Percentiles rank a stretch among this genome's conserved stretches.
Evolutionary conservation across 2,113 vertebrate species (phyloP).

Genomic region (Nansenia antarctica): DNA sequence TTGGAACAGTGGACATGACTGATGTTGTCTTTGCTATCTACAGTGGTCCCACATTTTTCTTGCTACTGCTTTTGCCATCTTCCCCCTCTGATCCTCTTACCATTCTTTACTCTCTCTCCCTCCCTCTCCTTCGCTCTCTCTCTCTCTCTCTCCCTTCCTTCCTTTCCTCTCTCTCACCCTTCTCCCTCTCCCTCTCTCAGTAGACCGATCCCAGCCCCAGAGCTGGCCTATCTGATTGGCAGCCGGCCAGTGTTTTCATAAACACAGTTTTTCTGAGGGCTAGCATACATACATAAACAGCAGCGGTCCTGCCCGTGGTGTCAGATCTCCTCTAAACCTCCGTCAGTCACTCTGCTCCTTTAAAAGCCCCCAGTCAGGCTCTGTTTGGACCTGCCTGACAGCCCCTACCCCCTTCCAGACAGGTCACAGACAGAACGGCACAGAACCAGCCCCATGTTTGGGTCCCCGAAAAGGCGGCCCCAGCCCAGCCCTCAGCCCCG

Average conservation of each 20-base stretch:
- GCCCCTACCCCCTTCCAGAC: slow-evolving; percentile 48
- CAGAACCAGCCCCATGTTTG: slow-evolving; percentile 47
- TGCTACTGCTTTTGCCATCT: slow-evolving; percentile 17
- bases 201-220: slow-evolving; percentile 37
- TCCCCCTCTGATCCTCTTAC: slow-evolving; percentile 21
- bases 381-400: slow-evolving; percentile 65
- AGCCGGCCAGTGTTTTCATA: slow-evolving; percentile 71
- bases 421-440: slow-evolving; percentile 45
- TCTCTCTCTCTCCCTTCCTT: slow-evolving; percentile 12
- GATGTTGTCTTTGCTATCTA: background rate
- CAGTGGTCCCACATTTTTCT: background rate
- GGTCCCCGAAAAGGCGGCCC: slow-evolving; percentile 20
- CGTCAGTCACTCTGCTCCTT: slow-evolving; percentile 67
- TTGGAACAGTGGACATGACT: background rate
- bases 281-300: slow-evolving; percentile 69
- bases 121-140: background rate
- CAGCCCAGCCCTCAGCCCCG: slow-evolving; percentile 13
- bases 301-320: slow-evolving; percentile 63
- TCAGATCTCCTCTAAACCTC: slow-evolving; percentile 68
- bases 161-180: background rate
- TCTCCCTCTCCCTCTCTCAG: background rate
- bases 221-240: slow-evolving; percentile 69
- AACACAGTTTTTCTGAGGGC: slow-evolving; percentile 66
- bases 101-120: background rate
- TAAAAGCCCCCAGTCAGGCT: slow-evolving; percentile 64